Evolutionary conservation across 1,140 invertebrate species (phyloP).

Genomic region (Cherax quadricarinatus): DNA sequence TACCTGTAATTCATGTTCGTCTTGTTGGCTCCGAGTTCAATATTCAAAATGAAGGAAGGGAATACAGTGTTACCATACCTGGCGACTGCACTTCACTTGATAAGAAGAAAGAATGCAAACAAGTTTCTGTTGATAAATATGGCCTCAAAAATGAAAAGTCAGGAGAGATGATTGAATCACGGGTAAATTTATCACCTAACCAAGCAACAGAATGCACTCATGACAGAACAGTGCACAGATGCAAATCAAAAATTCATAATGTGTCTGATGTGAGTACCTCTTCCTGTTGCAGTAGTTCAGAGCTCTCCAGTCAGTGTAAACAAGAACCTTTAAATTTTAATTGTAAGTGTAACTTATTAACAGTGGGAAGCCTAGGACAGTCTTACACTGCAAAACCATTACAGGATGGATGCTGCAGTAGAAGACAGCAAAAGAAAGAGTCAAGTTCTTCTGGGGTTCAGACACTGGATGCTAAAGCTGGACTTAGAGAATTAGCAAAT

Average conservation of each 20-base stretch:
- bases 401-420: not conserved
- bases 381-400: not conserved
- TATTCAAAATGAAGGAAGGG: not conserved
- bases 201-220: not conserved
- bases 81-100: not conserved
- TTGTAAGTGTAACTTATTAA: not conserved
- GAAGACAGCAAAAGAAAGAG: not conserved
- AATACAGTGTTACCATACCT: not conserved
- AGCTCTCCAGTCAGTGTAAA: not conserved
- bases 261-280: not conserved
- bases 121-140: not conserved
- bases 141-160: not conserved
- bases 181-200: not conserved
- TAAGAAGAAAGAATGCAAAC: not conserved
- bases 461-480: not conserved
- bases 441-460: not conserved
- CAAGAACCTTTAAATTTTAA: not conserved
- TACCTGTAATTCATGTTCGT: slow-evolving; percentile 7
- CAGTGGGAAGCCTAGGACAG: not conserved
- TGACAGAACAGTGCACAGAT: not conserved
- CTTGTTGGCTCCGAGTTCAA: not conserved
- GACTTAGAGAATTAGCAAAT: not conserved
- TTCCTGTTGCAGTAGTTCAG: not conserved
- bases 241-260: not conserved
- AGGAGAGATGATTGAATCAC: not conserved